Base-by-base conservation (phyloP, 2,113 vertebrate species). In the Megalops atlanticus region DNA sequence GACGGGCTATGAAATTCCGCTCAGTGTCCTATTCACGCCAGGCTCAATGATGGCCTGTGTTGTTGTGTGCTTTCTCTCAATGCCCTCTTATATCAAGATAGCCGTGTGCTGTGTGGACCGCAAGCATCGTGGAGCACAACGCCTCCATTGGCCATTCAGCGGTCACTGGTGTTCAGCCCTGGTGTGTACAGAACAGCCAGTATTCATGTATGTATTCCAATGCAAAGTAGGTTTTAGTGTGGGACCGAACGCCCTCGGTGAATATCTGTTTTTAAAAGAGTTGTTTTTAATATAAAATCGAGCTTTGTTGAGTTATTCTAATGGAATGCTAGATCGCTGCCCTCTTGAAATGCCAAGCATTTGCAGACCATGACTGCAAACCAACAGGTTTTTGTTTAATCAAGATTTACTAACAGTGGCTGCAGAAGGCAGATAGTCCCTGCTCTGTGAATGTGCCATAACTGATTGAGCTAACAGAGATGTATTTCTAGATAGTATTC, bases 1-100 rank as follows among this genome's bases (percentile, higher is more conserved):
- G 69, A 33, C 35, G 10, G 16, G 41, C 10, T 27, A 21, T 10
- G 24, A 77, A 58, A 36, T 31, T 47, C 74, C 74, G 54, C 45
- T 14, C 35, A 54, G 49, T 33, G 12, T 21, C 45, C 36, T 41
- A 41, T 39, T 78, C 36, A 78, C 68, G 4, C 58, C 35, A 39
- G 35, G 6, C 35, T 78, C 52, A 78, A 64, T 58, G 49, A n/a
- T 21, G 36, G 47, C 49, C 38, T 39, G 76, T 68, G 7, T 78
- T 11, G 4, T 15, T 76, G 76, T 24, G 76, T 3, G 24, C 38
- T 39, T 10, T 27, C 43, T 14, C 54, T 78, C 35, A 78, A 68
- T 68, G 35, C 54, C n/a, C 77, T 58, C 21, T 77, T 77, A 54
- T 54, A n/a, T 54, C 36, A 21, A 24, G 47, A 6, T n/a, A 4